Conservation (phyloP, 1,140 invertebrate genomes). For the Tachypleus tridentatus region DNA sequence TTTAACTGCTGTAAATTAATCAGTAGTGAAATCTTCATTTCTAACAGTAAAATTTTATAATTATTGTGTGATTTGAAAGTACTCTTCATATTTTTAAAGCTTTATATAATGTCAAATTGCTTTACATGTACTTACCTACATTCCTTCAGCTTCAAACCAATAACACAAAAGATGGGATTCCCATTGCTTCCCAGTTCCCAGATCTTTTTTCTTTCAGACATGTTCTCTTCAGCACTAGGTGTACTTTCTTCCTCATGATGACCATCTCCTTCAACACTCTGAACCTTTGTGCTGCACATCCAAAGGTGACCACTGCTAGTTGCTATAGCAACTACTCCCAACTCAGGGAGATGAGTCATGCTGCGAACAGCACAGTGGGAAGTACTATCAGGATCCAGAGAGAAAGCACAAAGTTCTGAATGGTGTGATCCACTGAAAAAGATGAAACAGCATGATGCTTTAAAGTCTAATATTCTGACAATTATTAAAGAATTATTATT, state of each 20-base stretch:
- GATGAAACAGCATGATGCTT: background rate
- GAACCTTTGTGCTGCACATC: slow-evolving; percentile 37
- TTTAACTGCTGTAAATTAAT: no score
- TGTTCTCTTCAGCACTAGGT: background rate
- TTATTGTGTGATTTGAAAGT: no score
- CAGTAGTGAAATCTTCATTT: no score
- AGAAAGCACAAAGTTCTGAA: slow-evolving; percentile 32
- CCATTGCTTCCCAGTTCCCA: slow-evolving; percentile 50
- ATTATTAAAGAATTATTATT: background rate
- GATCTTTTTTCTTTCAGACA: slow-evolving; percentile 30
- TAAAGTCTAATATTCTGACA: background rate
- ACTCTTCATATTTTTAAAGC: no score
- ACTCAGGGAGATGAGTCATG: slow-evolving; percentile 48
- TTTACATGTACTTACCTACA: no score
- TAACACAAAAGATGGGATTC: slow-evolving; percentile 41
- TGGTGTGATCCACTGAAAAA: slow-evolving; percentile 19
- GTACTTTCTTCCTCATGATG: slow-evolving; percentile 5
- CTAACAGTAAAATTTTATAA: no score
- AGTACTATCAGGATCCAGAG: slow-evolving; percentile 38
- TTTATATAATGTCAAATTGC: no score
- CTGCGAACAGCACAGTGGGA: slow-evolving; percentile 44
- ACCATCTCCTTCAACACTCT: no score
- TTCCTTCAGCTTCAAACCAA: slow-evolving; percentile 26
- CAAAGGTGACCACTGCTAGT: slow-evolving; percentile 60
- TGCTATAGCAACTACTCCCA: slow-evolving; percentile 56